Percentiles rank a stretch among this genome's conserved stretches.
These are phyloP conservation scores for Silurus asotus DNA, from an alignment of 2,113 vertebrate genomes.

Conservation along the genomic window DNA sequence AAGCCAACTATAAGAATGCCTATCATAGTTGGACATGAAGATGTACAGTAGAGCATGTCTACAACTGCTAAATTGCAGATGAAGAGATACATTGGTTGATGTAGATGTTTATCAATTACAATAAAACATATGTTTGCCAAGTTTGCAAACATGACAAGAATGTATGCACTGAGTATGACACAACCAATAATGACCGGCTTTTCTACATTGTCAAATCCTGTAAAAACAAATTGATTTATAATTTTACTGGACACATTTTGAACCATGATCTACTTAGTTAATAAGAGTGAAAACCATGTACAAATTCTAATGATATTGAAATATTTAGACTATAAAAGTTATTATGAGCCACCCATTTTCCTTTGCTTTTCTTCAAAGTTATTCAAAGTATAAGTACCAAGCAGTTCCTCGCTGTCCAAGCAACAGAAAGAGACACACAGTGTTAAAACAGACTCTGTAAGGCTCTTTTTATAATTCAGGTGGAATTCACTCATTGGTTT, in stretches of 20 bases:
- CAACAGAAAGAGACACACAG: no score
- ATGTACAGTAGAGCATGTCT: constrained; percentile 46
- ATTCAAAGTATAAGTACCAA: no score
- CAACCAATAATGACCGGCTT: constrained; percentile 38
- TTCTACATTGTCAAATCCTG: constrained; percentile 44
- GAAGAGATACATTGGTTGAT: constrained; percentile 59
- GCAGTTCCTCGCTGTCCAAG: no score
- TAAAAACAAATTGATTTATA: constrained; percentile 45
- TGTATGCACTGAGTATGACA: constrained; percentile 37
- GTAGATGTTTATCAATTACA: constrained; percentile 47
- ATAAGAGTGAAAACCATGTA: no score
- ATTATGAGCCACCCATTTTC: no score
- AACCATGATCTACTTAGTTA: background rate
- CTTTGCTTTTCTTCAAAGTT: no score
- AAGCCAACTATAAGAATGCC: constrained; percentile 32
- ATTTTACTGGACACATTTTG: constrained; percentile 37
- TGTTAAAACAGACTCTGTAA: no score
- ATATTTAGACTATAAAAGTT: no score
- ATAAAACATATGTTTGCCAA: constrained; percentile 43
- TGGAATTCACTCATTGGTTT: no score
- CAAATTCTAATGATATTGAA: no score
- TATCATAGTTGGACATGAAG: constrained; percentile 49
- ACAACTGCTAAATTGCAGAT: constrained; percentile 54
- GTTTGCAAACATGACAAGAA: constrained; percentile 34
- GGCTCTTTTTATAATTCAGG: no score